Evolutionary conservation across 2,888 invertebrate genomes (phyloP).

Genomic region (Eristalinus sepulchralis): DNA sequence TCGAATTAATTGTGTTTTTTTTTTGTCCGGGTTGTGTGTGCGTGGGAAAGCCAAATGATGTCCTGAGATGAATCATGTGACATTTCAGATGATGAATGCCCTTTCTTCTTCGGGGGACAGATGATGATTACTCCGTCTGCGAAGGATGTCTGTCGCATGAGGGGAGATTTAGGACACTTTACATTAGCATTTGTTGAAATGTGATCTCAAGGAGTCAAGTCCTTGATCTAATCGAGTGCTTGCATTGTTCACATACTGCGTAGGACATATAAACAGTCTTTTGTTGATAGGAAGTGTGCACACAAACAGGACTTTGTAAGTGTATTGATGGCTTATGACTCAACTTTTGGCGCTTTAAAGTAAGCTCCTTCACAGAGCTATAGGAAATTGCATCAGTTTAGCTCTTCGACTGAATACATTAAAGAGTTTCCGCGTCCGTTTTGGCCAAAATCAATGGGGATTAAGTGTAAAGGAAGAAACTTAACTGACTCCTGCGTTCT

Average conservation of each 20-base stretch:
- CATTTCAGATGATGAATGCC: background rate
- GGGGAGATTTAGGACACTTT: background rate
- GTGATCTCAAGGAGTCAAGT: background rate
- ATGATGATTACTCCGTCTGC: background rate
- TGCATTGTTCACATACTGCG: background rate
- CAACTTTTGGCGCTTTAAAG: background rate
- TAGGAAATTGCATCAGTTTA: too few relatives aligned
- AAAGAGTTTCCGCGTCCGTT: too few relatives aligned
- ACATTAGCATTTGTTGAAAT: background rate
- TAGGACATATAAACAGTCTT: background rate
- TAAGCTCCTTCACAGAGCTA: background rate
- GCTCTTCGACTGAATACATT: too few relatives aligned
- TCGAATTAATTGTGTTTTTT: background rate
- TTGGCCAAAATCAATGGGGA: too few relatives aligned
- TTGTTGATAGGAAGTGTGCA: background rate
- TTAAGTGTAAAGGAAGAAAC: too few relatives aligned
- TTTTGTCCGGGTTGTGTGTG: background rate
- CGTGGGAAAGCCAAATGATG: background rate
- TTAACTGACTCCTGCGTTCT: too few relatives aligned
- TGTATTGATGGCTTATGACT: background rate
- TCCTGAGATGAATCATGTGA: background rate
- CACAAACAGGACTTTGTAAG: background rate
- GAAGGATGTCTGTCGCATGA: background rate
- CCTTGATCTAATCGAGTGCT: background rate
- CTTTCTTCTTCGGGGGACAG: background rate